Evolutionary conservation across 2,888 invertebrate species (phyloP).

Genomic region (Ephialtes manifestator): DNA sequence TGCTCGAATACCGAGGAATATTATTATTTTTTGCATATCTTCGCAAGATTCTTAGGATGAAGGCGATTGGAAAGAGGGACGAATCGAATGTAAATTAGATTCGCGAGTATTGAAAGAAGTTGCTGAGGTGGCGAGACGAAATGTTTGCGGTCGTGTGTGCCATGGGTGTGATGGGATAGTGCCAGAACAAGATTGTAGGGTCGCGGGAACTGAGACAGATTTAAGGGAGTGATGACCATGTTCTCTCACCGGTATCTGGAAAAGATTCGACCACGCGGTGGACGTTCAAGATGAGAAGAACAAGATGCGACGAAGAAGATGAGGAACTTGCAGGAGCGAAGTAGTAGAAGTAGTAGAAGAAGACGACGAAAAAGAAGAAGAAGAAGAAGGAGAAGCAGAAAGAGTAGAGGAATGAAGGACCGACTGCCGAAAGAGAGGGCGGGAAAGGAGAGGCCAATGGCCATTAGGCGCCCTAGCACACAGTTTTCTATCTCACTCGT

Average conservation of each 20-base stretch:
- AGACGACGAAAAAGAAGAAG: conserved; percentile 31
- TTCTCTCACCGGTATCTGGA: conserved; percentile 35
- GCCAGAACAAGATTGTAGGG: conserved; percentile 41
- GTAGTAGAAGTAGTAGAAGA: conserved; percentile 46
- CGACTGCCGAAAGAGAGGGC: conserved; percentile 59
- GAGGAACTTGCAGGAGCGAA: conserved; percentile 25
- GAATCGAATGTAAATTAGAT: conserved; percentile 67
- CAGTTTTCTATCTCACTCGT: conserved; percentile 49
- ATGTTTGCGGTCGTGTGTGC: conserved; percentile 61
- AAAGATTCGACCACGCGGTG: conserved; percentile 41
- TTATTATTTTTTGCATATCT: conserved; percentile 1
- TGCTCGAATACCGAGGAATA: not conserved
- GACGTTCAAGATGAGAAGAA: conserved; percentile 33
- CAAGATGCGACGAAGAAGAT: conserved; percentile 41
- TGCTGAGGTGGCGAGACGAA: conserved; percentile 39
- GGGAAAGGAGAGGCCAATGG: conserved; percentile 71
- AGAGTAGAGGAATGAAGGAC: conserved; percentile 24
- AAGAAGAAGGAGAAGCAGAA: conserved; percentile 50
- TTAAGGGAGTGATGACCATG: conserved; percentile 71
- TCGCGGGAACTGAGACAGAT: conserved; percentile 33
- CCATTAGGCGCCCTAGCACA: conserved; percentile 72
- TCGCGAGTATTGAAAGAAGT: conserved; percentile 43
- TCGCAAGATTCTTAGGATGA: conserved; percentile 18
- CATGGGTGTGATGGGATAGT: conserved; percentile 23
- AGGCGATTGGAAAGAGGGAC: conserved; percentile 43